A percentile compares a stretch with the other conserved stretches of the same genome.
Conservation (phyloP, 2,113 vertebrate species). For the Propithecus coquereli region DNA sequence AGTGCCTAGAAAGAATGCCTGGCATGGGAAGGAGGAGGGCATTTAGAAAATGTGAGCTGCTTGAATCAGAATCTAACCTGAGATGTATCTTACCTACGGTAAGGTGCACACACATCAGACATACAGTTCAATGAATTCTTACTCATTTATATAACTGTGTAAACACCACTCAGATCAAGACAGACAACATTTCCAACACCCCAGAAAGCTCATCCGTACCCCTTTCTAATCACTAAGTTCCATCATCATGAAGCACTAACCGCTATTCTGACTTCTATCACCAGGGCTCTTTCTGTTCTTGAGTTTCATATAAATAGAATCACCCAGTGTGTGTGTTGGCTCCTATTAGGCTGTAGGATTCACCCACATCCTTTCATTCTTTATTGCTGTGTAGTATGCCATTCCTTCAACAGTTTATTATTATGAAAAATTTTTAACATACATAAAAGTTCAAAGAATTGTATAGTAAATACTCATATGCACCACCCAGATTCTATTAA, state of each 20-base stretch:
- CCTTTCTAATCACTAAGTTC: not conserved
- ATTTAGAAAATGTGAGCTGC: not conserved
- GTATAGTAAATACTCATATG: not conserved
- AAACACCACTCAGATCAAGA: not conserved
- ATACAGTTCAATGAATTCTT: not conserved
- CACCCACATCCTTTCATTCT: not conserved
- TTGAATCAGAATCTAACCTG: not conserved
- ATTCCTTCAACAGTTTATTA: not conserved
- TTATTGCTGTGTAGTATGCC: not conserved
- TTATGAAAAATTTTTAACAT: not conserved
- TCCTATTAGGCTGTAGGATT: not conserved
- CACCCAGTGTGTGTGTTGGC: fast-evolving
- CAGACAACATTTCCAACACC: not conserved
- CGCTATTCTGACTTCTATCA: not conserved
- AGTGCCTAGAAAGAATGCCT: conserved; percentile 48
- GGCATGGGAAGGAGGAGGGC: not conserved
- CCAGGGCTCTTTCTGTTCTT: not conserved
- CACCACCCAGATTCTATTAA: not conserved
- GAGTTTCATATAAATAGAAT: not conserved
- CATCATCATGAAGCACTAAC: not conserved
- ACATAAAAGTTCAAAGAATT: not conserved
- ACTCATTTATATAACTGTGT: not conserved
- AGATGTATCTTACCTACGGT: not conserved
- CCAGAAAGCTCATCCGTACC: not conserved
- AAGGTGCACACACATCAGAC: not conserved